phyloP scores from a whole-genome alignment of 1,140 invertebrate species.

The Oppia nitens region DNA sequence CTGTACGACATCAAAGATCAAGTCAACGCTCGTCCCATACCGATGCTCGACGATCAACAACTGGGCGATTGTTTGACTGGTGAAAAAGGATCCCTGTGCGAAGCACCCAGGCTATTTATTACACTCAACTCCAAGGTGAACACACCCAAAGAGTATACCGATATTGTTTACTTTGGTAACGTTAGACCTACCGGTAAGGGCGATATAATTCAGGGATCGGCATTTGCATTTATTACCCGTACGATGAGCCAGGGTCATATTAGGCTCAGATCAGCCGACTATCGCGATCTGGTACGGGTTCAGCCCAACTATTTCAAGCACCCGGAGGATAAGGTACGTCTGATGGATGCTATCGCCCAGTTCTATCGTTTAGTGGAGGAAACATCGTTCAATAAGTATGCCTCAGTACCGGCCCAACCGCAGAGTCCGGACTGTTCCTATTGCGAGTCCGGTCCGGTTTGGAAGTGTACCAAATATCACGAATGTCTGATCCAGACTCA shows the following conservation, averaged over 20 bases:
- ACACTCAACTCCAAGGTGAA: too few species aligned
- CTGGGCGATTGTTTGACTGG: too few species aligned
- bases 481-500: constrained; percentile 49
- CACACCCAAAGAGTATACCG: too few species aligned
- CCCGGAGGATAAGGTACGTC: constrained; percentile 39
- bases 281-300: constrained; percentile 54
- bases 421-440: constrained; percentile 45
- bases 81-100: too few species aligned
- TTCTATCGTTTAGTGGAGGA: constrained; percentile 11
- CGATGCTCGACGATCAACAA: too few species aligned
- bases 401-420: background rate
- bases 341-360: constrained; percentile 16
- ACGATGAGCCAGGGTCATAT: constrained; percentile 51
- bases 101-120: too few species aligned
- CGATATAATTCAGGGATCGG: too few species aligned
- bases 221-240: too few species aligned
- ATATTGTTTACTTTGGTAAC: too few species aligned
- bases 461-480: constrained; percentile 49
- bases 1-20: constrained; percentile 12
- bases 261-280: constrained; percentile 35
- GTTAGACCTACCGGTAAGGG: too few species aligned
- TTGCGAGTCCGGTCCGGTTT: constrained; percentile 40
- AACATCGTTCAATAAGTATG: constrained; percentile 7
- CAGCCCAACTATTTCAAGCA: constrained; percentile 57
- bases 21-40: background rate